These are phyloP conservation scores for Sussaba pulchella DNA, from an alignment of 2,888 invertebrate species.

Conservation along the genomic window DNA sequence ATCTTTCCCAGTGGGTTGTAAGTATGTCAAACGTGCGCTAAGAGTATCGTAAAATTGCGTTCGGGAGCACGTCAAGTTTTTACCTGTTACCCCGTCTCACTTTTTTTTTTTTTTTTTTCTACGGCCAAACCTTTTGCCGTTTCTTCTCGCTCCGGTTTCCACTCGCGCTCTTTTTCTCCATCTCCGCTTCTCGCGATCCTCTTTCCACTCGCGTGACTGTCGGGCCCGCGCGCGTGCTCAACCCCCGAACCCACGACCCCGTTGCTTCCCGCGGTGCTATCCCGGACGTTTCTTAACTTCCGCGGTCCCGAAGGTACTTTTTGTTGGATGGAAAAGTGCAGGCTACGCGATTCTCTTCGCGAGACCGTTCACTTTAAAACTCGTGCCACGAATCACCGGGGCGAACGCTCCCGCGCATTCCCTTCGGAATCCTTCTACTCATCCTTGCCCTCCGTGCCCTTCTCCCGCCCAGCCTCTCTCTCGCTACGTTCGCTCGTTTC, in stretches of 20 bases:
- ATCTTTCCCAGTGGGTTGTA: slow-evolving; percentile 49
- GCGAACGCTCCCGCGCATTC: slow-evolving; percentile 37
- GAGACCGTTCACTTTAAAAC: slow-evolving; percentile 67
- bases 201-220: slow-evolving; percentile 48
- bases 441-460: slow-evolving; percentile 29
- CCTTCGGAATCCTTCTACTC: neutral
- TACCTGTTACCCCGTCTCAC: slow-evolving; percentile 34
- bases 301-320: slow-evolving; percentile 67
- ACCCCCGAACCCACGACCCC: slow-evolving; percentile 40
- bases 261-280: slow-evolving; percentile 54
- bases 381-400: slow-evolving; percentile 68
- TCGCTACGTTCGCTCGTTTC: slow-evolving; percentile 58
- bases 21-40: slow-evolving; percentile 66
- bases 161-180: slow-evolving; percentile 44
- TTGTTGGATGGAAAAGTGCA: slow-evolving; percentile 69
- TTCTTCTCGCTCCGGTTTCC: slow-evolving; percentile 38
- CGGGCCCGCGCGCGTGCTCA: slow-evolving; percentile 50
- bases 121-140: too few relatives aligned
- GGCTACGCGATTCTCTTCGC: slow-evolving; percentile 60
- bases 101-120: slow-evolving; percentile 22
- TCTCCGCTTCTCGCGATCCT: slow-evolving; percentile 10
- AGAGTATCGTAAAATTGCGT: slow-evolving; percentile 67
- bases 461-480: slow-evolving; percentile 10
- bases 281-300: slow-evolving; percentile 64
- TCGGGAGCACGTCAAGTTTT: slow-evolving; percentile 66